phyloP scores from a whole-genome alignment of 2,113 vertebrate species.

The Cariama cristata region DNA sequence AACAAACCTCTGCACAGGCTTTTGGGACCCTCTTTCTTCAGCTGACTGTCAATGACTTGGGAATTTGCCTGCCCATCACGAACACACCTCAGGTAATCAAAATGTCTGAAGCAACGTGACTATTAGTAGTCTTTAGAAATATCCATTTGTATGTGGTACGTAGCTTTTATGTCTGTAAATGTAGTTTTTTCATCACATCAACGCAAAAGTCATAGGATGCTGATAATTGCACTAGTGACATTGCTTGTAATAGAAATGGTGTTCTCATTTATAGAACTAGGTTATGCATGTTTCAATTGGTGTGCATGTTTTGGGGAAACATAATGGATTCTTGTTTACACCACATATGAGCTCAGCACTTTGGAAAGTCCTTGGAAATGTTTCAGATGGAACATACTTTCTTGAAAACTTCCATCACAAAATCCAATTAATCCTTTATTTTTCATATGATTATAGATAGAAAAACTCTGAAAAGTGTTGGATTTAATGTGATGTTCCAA shows the following conservation, averaged over 20 bases:
- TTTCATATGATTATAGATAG: not conserved
- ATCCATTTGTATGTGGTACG: accelerated
- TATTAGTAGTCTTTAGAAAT: not conserved
- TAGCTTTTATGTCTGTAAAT: not conserved
- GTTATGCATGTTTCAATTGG: not conserved
- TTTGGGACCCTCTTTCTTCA: slow-evolving; percentile 98
- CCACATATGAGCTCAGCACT: not conserved
- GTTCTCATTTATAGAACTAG: not conserved
- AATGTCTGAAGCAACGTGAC: not conserved
- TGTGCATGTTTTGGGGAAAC: not conserved
- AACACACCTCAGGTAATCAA: slow-evolving; percentile 86
- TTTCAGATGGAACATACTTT: not conserved
- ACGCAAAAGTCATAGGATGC: not conserved
- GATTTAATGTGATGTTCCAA: not conserved
- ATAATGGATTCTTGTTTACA: not conserved
- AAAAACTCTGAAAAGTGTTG: not conserved
- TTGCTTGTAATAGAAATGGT: not conserved
- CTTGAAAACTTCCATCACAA: not conserved
- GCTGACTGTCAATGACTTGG: slow-evolving; percentile 95
- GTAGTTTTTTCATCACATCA: not conserved
- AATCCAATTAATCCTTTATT: not conserved
- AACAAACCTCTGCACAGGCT: slow-evolving; percentile 95
- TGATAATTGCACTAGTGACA: not conserved
- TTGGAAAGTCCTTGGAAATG: not conserved
- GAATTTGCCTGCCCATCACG: slow-evolving; percentile 97